A percentile compares a stretch with the other conserved stretches of the same genome.
Evolutionary conservation across 2,888 invertebrate genomes (phyloP).

Genomic region (Erebia ligea): DNA sequence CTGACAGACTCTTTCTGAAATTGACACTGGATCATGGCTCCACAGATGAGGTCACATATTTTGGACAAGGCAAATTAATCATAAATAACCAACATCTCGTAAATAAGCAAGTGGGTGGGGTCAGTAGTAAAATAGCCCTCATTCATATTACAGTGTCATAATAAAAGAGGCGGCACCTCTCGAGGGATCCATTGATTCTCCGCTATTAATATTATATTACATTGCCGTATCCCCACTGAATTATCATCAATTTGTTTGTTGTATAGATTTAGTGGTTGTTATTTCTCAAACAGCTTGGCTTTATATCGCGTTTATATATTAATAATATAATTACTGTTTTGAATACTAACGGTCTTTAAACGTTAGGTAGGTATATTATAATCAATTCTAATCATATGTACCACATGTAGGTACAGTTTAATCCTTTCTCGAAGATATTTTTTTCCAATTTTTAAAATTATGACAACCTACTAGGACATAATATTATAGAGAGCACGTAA

Average conservation of each 20-base stretch:
- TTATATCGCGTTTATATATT: not conserved
- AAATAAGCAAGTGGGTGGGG: conserved; percentile 63
- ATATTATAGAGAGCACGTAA: too few species aligned
- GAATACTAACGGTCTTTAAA: not conserved
- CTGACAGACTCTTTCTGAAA: not conserved
- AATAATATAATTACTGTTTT: not conserved
- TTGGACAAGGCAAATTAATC: conserved; percentile 51
- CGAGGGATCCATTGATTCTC: conserved; percentile 73
- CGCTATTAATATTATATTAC: conserved; percentile 71
- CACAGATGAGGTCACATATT: not conserved
- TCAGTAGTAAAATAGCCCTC: conserved; percentile 72
- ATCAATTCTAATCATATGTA: too few species aligned
- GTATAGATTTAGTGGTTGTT: conserved; percentile 24
- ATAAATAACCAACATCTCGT: conserved; percentile 63
- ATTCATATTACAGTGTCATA: conserved; percentile 73
- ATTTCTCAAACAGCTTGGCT: not conserved
- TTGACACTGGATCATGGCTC: not conserved
- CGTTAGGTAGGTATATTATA: too few species aligned
- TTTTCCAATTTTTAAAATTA: too few species aligned
- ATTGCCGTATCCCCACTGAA: conserved; percentile 46
- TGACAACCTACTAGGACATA: too few species aligned
- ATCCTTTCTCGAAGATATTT: too few species aligned
- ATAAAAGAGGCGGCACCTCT: conserved; percentile 63
- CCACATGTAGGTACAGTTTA: too few species aligned
- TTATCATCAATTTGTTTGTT: conserved; percentile 35